Evolutionary conservation across 2,888 invertebrate species (phyloP), one percentile per base, ranked within the genome.

Genomic region (Morinoia aosen): DNA sequence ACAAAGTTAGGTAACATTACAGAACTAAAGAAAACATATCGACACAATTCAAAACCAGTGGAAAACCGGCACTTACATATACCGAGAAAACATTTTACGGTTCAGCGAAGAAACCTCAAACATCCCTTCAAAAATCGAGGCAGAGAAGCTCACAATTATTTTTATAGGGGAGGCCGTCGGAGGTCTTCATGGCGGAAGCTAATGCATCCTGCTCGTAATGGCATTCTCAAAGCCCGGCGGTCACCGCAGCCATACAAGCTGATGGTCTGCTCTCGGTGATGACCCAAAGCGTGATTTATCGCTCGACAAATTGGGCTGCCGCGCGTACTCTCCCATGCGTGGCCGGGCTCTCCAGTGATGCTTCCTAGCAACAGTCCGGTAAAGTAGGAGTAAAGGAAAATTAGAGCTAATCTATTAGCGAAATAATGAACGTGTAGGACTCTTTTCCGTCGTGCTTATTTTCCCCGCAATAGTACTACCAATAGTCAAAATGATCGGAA

Each of bases 131-230:
- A 48, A 76, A 19, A 76, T 76, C 33, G 33, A 48, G 76, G 76
- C 76, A 76, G 25, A 76, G 76, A 19, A 76, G 76, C 16, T 16
- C 25, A 33, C 8, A 76, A 76, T 76, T 25, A 76, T 76, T 76
- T 25, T 76, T 76, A 76, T 33, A 48, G 48, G 19, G 76, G 76
- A 76, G 76, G 76, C 76, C 33, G 76, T 16, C 12, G 61, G 61
- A 61, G 61, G 61, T 61, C 76, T 76, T 33, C 19, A 33, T 10
- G 76, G 57, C 57, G 93, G 93, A 93, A 93, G 57, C 58, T 93
- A 93, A 93, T 93, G 93, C 93, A 57, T 91, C 93, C 93, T 33
- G 93, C 93, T 93, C 57, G 93, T 93, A 93, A 93, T 93, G 93
- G 93, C 39, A 33, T 33, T 39, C 93, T 93, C 93, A 93, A 93